Evolutionary conservation across 2,888 invertebrate genomes (phyloP), one percentile per base, ranked within the genome.

Genomic region (Callyntrura sp.): DNA sequence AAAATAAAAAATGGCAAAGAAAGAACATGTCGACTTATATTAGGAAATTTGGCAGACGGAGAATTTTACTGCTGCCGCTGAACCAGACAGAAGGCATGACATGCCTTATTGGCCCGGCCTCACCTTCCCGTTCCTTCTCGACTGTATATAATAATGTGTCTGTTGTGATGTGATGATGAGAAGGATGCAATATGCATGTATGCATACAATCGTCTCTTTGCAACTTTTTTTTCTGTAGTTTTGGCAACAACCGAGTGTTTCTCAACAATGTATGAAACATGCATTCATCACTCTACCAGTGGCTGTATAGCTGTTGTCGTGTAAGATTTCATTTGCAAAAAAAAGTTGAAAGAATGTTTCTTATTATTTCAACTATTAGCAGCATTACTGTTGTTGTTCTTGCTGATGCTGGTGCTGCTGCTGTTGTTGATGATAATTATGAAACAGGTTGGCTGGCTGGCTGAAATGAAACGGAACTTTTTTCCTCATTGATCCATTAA

Each of bases 391-490:
- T 68, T 68, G 68, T 68, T 68, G 68, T 55, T 79, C 84, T 84
- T 83, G 62, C 79, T 14, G 28, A 12, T 62, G 20, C 25, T 81
- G 62, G 23, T 70, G 60, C 25, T 81, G 45, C 62, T 81, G 65
- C 25, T 45, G 78, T 76, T 76, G 85, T 76, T 85, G 68, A 43
- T 70, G 48, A 73, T 65, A 43, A 70, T 70, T 81, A 79, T 85
- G 90, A 83, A 90, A 90, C 90, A 90, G 90, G 90, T 90, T 90
- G 82, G 85, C 43, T 82, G 45, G 62, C 20, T 78, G 78, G 90
- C 86, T 82, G 86, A 90, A 90, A 90, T 86, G 86, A 90, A 90
- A 90, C 90, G 90, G 90, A 90, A 86, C 90, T 90, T 90, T 88
- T 88, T 90, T 90, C 90, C 83, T 90, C 83, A 83, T 90, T 90